These are phyloP conservation scores for Cisticola juncidis DNA, from an alignment of 2,113 vertebrate genomes.

Conservation along the genomic window DNA sequence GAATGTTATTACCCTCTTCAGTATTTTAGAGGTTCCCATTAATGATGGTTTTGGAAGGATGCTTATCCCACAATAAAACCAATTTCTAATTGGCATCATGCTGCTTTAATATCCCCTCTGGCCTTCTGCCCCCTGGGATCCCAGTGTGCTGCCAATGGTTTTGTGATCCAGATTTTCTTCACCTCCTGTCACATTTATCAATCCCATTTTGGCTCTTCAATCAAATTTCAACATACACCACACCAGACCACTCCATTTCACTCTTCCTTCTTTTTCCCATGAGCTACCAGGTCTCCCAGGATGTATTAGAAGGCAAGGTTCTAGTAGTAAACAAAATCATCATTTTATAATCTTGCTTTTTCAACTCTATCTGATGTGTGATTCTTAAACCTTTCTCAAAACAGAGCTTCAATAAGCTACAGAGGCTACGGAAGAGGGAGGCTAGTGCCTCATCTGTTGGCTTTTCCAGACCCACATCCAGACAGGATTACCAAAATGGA, in stretches of 20 bases:
- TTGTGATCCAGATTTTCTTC: conserved; percentile 7
- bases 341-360: neutral
- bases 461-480: neutral
- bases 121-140: conserved; percentile 19
- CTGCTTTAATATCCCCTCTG: conserved; percentile 36
- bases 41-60: neutral
- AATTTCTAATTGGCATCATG: conserved; percentile 40
- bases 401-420: accelerated
- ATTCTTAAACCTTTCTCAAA: neutral
- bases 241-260: neutral
- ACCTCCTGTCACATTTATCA: neutral
- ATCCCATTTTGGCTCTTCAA: neutral
- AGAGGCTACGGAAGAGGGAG: neutral
- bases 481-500: neutral
- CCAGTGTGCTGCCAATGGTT: neutral
- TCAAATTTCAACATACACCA: neutral
- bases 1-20: conserved; percentile 9
- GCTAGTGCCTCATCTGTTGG: neutral
- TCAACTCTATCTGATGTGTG: neutral
- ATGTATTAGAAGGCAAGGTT: neutral
- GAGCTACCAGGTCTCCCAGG: neutral
- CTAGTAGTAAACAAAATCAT: neutral
- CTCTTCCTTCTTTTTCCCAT: neutral
- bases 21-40: neutral
- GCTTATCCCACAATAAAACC: neutral